Evolutionary conservation across 2,888 invertebrate species (phyloP), one percentile per base, ranked within the genome.

Genomic region (Andrena minutula): DNA sequence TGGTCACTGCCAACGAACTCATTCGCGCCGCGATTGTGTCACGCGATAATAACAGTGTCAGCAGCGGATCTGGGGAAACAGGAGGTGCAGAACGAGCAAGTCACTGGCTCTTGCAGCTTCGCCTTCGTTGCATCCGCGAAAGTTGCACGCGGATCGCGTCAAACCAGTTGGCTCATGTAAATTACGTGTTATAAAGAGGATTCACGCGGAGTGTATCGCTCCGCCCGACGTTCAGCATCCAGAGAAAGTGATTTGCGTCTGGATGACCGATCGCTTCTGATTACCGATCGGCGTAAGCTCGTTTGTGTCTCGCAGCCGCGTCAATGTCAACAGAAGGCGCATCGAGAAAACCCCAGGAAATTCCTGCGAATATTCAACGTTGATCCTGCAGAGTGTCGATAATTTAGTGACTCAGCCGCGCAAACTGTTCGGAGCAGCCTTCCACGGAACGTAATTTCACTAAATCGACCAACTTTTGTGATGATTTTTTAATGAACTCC

Each of bases 201-300:
- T 51, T 26, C 41, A 6, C 41, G 28, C 35, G 16, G 32, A 53
- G 53, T 35, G 28, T 73, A 41, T 73, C 47, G 23, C 66, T 73
- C 51, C 10, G 49, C 63, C n/a, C 12, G 56, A 49, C 70, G 63
- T 65, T 63, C 61, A 83, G 64, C 72, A 64, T n/a, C 49, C 71
- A 58, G 80, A 83, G 84, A 84, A 83, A 84, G 84, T 83, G 79
- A 83, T 83, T 80, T 72, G 75, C 58, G 61, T 30, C 65, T 26
- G 12, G 64, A 53, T 56, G 58, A 71, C 51, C 16, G 65, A 82
- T 69, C 82, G 53, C 12, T 23, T n/a, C 41, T 69, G 71, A 82
- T 82, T 74, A 75, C 47, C 47, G 60, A 73, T 41, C 41, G 23
- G 30, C 10, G 16, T 1, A 4, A 10, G 2, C 10, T 10, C 8